Evolutionary conservation across 35 echinoderm and acorn worm species (phyloP).

Genomic region (Lytechinus variegatus): DNA sequence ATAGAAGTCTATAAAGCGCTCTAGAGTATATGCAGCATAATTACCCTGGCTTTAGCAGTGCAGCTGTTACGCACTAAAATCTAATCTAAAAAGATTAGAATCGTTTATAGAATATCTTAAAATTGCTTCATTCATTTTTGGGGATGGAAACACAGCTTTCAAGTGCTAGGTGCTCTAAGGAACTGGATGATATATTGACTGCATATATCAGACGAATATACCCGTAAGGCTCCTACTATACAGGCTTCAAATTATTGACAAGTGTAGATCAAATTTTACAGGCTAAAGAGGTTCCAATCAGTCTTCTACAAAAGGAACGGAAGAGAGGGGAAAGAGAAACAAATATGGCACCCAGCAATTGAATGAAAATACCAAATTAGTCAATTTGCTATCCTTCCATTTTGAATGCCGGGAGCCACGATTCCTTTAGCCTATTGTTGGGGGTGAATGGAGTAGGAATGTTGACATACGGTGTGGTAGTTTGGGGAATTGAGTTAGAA

Average conservation of each 20-base stretch:
- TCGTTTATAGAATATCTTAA: no score
- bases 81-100: no score
- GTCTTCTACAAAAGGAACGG: background rate
- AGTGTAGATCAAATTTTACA: background rate
- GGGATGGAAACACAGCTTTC: background rate
- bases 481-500: background rate
- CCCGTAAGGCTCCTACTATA: background rate
- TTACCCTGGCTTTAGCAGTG: no score
- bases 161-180: background rate
- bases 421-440: background rate
- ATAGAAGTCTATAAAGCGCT: no score
- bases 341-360: background rate
- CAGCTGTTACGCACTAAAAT: no score
- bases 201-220: background rate
- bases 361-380: conserved; percentile 1
- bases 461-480: background rate
- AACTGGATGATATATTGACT: background rate
- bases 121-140: no score
- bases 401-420: background rate
- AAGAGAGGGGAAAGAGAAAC: background rate
- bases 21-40: no score
- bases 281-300: background rate
- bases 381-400: background rate
- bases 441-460: background rate
- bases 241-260: background rate